Conservation (phyloP, 2,797 vertebrate species). For the Pelochelys cantorii region DNA sequence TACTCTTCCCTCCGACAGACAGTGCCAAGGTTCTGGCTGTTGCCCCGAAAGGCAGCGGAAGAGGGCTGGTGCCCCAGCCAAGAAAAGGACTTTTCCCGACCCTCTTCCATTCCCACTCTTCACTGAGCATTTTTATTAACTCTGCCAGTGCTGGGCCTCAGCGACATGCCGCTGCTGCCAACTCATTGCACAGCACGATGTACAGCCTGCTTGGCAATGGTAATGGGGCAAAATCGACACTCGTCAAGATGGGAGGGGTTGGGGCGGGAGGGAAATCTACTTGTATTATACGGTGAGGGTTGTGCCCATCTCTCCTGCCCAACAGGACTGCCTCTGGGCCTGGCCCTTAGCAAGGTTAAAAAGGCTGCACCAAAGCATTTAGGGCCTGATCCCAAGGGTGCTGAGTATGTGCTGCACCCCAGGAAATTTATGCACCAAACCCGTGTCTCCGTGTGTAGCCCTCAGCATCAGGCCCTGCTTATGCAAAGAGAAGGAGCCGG, state of each 20-base stretch:
- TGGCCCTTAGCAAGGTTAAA: accelerated
- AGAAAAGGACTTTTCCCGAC: neutral
- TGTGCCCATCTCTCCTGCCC: neutral
- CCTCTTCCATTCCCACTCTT: neutral
- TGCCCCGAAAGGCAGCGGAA: neutral
- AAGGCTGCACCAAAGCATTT: neutral
- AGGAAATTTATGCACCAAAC: accelerated
- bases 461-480: neutral
- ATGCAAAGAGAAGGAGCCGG: neutral
- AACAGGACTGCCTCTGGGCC: accelerated
- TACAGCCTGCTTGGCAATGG: neutral
- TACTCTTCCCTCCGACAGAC: neutral
- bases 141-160: neutral
- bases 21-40: neutral
- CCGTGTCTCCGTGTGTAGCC: neutral
- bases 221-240: neutral
- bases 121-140: neutral
- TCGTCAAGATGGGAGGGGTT: neutral
- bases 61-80: neutral
- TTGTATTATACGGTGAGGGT: accelerated
- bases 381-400: neutral
- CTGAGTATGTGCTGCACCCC: neutral
- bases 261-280: neutral
- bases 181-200: neutral
- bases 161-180: neutral